Conservation (phyloP, 2,888 invertebrate species). For the Myopa testacea region DNA sequence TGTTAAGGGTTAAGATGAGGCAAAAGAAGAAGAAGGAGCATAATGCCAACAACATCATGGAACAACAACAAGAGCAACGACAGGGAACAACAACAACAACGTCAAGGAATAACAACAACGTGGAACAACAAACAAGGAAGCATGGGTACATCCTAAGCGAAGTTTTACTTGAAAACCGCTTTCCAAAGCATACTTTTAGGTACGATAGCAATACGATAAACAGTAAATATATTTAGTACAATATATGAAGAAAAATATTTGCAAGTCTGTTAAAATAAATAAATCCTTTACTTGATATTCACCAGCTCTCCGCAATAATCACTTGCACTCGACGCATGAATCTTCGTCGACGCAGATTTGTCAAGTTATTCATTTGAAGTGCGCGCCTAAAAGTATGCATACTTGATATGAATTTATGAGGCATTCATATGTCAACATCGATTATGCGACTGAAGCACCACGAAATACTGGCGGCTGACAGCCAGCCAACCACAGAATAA, state of each 20-base stretch:
- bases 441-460: neutral
- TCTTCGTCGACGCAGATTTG: slow-evolving; percentile 30
- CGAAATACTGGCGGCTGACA: neutral
- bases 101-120: neutral
- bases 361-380: slow-evolving; percentile 26
- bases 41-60: no score
- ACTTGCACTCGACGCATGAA: slow-evolving; percentile 1
- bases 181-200: neutral
- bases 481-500: neutral
- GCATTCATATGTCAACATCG: slow-evolving; percentile 31
- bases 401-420: slow-evolving; percentile 37
- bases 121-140: neutral
- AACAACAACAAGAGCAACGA: neutral
- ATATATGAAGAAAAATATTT: neutral
- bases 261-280: neutral
- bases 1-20: no score
- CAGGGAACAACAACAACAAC: neutral
- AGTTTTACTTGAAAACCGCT: neutral
- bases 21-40: no score
- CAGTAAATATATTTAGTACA: neutral
- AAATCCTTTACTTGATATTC: neutral
- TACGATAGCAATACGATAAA: neutral
- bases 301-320: slow-evolving; percentile 20
- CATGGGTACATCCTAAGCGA: neutral
- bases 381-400: slow-evolving; percentile 26